Evolutionary conservation across 2,888 invertebrate genomes (phyloP).

Genomic region (Thecophora atra): DNA sequence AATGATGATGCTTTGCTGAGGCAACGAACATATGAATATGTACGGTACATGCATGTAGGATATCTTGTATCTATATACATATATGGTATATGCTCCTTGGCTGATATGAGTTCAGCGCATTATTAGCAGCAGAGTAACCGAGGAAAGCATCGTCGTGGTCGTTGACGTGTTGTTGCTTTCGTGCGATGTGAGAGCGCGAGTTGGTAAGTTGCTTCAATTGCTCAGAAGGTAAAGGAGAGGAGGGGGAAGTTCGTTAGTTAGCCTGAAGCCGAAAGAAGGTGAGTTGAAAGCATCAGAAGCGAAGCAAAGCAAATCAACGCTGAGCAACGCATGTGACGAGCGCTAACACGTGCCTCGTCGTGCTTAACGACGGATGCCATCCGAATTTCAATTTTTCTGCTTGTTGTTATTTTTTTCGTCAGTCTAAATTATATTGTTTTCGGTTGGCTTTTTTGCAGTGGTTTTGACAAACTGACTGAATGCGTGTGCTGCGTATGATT

Average conservation of each 20-base stretch:
- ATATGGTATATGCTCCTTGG: no score
- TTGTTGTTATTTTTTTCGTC: neutral
- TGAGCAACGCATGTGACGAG: neutral
- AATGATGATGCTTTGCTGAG: no score
- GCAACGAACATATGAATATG: no score
- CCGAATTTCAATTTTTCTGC: neutral
- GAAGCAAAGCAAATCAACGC: neutral
- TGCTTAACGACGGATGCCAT: neutral
- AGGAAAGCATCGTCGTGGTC: no score
- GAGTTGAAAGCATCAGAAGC: neutral
- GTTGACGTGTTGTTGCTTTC: no score
- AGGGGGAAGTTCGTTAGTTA: neutral
- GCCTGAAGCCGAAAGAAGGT: neutral
- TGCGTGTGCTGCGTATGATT: constrained; percentile 14
- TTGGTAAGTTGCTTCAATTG: neutral
- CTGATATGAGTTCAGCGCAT: no score
- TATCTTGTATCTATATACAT: no score
- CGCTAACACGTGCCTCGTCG: constrained; percentile 5
- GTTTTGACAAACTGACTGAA: constrained; percentile 2
- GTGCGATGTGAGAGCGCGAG: neutral
- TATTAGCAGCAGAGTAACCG: no score
- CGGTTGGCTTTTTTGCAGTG: neutral
- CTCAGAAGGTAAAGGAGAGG: neutral
- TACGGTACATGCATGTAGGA: no score
- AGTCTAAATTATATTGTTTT: neutral